Percentiles rank a stretch among this genome's conserved stretches.
Conservation (phyloP, 2,113 vertebrate species). For the Ochotona curzoniae region DNA sequence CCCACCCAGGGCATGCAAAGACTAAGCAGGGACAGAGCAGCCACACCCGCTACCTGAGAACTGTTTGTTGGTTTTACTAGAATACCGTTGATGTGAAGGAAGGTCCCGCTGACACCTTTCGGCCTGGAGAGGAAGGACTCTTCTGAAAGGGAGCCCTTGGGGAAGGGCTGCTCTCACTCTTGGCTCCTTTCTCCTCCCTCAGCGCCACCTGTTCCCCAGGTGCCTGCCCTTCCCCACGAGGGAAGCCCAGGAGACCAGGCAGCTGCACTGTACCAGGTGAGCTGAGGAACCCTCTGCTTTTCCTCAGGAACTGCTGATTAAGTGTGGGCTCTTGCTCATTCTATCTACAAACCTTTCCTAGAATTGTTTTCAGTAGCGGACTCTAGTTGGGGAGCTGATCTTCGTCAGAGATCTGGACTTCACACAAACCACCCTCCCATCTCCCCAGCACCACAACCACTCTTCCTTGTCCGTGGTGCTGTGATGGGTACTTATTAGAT, state of each 20-base stretch:
- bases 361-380: conserved; percentile 62
- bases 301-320: conserved; percentile 68
- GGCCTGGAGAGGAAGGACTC: conserved; percentile 35
- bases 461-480: conserved; percentile 43
- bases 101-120: neutral
- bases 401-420: conserved; percentile 54
- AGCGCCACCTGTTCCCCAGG: conserved; percentile 79
- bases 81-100: conserved; percentile 8
- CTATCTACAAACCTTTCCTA: conserved; percentile 42
- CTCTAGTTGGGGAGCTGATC: conserved; percentile 23
- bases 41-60: neutral
- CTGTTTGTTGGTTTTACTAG: neutral
- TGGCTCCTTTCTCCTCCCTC: conserved; percentile 81
- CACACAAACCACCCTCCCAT: conserved; percentile 39
- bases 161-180: conserved; percentile 77
- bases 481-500: neutral
- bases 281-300: conserved; percentile 77
- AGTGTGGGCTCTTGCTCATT: conserved; percentile 60
- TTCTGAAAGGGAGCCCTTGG: conserved; percentile 50
- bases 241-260: conserved; percentile 83
- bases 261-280: conserved; percentile 83
- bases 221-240: conserved; percentile 79
- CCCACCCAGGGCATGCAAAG: neutral
- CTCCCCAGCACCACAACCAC: neutral
- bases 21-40: neutral